These are phyloP conservation scores for Empidonax traillii DNA, from an alignment of 2,113 vertebrate species.

Conservation along the genomic window DNA sequence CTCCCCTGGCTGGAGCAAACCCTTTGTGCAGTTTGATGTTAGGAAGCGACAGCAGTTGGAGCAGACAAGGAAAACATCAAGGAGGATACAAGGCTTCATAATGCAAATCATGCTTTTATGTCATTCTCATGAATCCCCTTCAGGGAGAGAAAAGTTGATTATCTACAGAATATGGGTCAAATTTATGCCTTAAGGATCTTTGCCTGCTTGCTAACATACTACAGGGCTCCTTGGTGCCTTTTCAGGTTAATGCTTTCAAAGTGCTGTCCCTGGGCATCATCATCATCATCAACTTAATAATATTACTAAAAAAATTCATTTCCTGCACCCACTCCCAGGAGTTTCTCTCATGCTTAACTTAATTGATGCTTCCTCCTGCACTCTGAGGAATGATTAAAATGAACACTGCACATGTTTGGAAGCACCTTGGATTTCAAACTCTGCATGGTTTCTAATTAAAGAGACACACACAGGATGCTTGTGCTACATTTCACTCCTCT, in stretches of 20 bases:
- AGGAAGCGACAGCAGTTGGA: background rate
- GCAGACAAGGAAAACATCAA: constrained; percentile 53
- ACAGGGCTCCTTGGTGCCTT: background rate
- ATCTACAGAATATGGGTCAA: constrained; percentile 64
- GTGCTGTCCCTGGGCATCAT: constrained; percentile 17
- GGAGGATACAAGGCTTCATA: constrained; percentile 40
- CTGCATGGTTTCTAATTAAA: constrained; percentile 64
- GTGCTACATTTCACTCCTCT: constrained; percentile 31
- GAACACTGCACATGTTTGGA: constrained; percentile 24
- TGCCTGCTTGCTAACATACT: constrained; percentile 23
- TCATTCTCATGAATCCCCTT: constrained; percentile 21
- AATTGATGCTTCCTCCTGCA: constrained; percentile 45
- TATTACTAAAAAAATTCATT: constrained; percentile 9
- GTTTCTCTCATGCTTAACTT: constrained; percentile 29
- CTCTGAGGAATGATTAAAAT: constrained; percentile 56
- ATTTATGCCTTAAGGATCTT: constrained; percentile 59
- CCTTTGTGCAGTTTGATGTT: background rate
- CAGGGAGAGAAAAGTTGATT: constrained; percentile 49
- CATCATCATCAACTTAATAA: background rate
- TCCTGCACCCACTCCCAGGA: constrained; percentile 48
- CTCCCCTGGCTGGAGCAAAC: background rate
- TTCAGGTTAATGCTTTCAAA: constrained; percentile 40
- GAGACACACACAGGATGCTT: constrained; percentile 16
- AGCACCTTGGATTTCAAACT: constrained; percentile 45
- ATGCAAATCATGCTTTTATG: constrained; percentile 63